Conservation (phyloP, 2,888 invertebrate species). For the Fragum fragum region DNA sequence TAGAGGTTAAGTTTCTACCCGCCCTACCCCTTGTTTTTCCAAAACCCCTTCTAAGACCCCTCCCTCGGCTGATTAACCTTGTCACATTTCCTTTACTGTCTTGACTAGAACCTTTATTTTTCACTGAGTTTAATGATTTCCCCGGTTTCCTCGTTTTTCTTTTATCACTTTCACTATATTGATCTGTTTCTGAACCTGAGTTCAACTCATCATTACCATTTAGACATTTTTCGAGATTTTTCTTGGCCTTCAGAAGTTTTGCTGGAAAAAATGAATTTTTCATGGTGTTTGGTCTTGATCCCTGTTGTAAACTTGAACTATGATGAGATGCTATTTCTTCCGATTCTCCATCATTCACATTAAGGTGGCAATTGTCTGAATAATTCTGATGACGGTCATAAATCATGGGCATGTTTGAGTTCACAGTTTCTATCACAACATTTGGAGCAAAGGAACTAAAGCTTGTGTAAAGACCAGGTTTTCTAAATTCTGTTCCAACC, state of each 20-base stretch:
- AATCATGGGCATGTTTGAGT: background rate
- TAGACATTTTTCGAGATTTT: background rate
- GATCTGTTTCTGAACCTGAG: background rate
- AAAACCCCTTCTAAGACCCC: background rate
- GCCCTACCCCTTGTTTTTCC: background rate
- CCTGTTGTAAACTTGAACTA: background rate
- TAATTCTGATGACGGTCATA: background rate
- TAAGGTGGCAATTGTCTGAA: background rate
- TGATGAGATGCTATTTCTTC: background rate
- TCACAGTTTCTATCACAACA: constrained; percentile 30
- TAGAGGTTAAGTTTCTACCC: background rate
- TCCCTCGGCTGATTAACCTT: background rate
- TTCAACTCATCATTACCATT: background rate
- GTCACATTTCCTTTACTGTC: too few species aligned
- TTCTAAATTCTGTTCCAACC: constrained; percentile 24
- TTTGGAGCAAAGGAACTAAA: constrained; percentile 15
- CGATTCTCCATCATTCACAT: background rate
- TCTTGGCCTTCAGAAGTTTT: background rate
- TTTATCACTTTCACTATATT: background rate
- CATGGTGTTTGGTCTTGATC: background rate
- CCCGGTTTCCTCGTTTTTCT: background rate
- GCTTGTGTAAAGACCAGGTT: constrained; percentile 28
- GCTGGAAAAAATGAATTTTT: background rate
- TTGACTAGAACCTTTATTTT: background rate
- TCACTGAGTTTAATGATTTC: background rate